A percentile compares a stretch with the other conserved stretches of the same genome.
Conservation (phyloP, 2,113 vertebrate species). For the Fulmarus glacialis region DNA sequence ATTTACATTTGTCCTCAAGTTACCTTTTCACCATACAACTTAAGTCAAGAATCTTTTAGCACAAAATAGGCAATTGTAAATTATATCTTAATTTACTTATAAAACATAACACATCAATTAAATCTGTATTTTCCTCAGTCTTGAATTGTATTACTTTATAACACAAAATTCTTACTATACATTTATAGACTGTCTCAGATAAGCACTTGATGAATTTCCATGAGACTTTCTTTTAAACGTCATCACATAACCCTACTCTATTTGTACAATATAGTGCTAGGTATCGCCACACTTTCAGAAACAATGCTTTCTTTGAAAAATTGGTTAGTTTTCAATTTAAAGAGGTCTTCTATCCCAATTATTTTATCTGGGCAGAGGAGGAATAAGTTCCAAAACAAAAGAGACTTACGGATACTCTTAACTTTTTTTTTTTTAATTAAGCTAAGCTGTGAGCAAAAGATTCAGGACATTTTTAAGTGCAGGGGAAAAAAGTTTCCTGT, state of each 20-base stretch:
- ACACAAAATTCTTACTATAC: not conserved
- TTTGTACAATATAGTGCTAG: not conserved
- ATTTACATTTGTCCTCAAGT: slow-evolving; percentile 37
- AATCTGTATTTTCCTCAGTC: not conserved
- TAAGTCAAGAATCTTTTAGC: not conserved
- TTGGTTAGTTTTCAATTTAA: not conserved
- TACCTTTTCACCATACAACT: not conserved
- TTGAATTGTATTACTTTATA: not conserved
- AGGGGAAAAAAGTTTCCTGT: not conserved
- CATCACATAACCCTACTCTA: not conserved
- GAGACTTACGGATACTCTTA: not conserved
- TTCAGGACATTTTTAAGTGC: not conserved
- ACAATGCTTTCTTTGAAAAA: not conserved
- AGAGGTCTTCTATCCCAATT: not conserved
- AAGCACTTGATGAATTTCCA: not conserved
- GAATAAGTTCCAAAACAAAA: not conserved
- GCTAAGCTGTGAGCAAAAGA: not conserved
- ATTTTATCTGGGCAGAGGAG: not conserved
- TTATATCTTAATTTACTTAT: not conserved
- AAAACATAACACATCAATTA: not conserved
- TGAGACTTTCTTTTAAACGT: not conserved
- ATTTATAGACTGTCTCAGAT: not conserved
- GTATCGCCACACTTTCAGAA: not conserved
- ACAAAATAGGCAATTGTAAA: not conserved
- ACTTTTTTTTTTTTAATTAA: not conserved